phyloP scores from a whole-genome alignment of 2,888 invertebrate genomes.

The Odontocerum albicorne region DNA sequence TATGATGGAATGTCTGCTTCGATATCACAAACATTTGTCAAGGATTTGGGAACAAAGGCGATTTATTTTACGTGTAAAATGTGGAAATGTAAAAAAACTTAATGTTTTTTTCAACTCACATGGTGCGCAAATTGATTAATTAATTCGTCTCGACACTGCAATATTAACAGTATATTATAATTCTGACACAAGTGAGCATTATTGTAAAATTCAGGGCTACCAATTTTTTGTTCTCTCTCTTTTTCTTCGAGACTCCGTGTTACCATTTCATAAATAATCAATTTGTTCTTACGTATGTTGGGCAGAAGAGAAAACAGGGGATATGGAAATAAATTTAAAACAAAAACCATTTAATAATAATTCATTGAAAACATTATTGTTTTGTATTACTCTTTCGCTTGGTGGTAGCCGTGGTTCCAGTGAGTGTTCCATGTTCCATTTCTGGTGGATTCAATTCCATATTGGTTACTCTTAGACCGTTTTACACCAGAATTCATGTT shows the following conservation, averaged over 20 bases:
- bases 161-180: conserved; percentile 28
- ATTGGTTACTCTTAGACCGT: too few species aligned
- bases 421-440: too few species aligned
- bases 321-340: too few species aligned
- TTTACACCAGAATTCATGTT: too few species aligned
- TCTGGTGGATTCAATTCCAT: too few species aligned
- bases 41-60: background rate
- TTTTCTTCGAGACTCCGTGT: background rate
- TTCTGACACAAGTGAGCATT: conserved; percentile 32
- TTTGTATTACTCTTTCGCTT: too few species aligned
- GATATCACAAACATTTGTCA: conserved; percentile 15
- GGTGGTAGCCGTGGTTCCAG: too few species aligned
- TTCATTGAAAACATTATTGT: too few species aligned
- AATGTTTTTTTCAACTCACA: conserved; percentile 19
- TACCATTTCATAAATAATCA: conserved; percentile 1
- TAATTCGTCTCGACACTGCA: conserved; percentile 21
- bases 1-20: conserved; percentile 23
- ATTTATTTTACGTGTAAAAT: background rate
- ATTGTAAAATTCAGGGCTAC: conserved; percentile 28
- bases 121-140: conserved; percentile 20
- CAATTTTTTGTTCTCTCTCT: conserved; percentile 18
- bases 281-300: too few species aligned
- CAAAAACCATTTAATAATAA: too few species aligned
- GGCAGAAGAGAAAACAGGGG: too few species aligned
- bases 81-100: background rate